Evolutionary conservation across 2,113 vertebrate genomes (phyloP).

Genomic region (Ancistrus triradiatus): DNA sequence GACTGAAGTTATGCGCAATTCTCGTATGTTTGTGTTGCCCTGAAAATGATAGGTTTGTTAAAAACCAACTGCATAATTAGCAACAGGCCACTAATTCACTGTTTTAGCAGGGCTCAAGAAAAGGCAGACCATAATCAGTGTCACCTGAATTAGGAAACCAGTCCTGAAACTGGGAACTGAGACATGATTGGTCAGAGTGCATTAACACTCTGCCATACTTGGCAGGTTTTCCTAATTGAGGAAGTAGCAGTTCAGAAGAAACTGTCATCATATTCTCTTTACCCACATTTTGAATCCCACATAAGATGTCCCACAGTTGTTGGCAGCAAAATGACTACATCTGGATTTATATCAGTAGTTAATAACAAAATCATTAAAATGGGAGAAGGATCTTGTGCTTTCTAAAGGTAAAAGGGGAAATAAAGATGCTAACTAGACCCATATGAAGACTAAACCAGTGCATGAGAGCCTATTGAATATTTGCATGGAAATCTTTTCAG

Average conservation of each 20-base stretch:
- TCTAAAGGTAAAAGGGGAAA: background rate
- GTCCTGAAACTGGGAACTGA: constrained; percentile 17
- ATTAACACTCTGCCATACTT: too few relatives aligned
- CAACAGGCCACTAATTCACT: constrained; percentile 26
- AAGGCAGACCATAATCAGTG: constrained; percentile 32
- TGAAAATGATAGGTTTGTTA: constrained; percentile 45
- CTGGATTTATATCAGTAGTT: constrained; percentile 14
- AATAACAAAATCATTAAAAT: background rate
- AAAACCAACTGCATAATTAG: constrained; percentile 47
- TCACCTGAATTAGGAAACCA: constrained; percentile 36
- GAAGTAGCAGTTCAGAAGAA: background rate
- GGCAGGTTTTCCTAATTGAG: background rate
- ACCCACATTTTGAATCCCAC: background rate
- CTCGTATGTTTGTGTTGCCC: constrained; percentile 42
- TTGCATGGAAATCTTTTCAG: background rate
- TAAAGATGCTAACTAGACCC: background rate
- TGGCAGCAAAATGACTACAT: constrained; percentile 11
- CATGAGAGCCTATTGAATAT: background rate
- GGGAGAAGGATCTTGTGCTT: background rate
- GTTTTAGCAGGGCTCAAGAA: constrained; percentile 32
- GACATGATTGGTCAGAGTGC: too few relatives aligned
- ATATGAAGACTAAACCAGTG: constrained; percentile 8
- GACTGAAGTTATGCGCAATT: constrained; percentile 37
- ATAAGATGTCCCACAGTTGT: constrained; percentile 4
- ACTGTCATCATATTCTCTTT: background rate